Evolutionary conservation across 2,888 invertebrate species (phyloP).

Genomic region (Dicyrtoma fusca): DNA sequence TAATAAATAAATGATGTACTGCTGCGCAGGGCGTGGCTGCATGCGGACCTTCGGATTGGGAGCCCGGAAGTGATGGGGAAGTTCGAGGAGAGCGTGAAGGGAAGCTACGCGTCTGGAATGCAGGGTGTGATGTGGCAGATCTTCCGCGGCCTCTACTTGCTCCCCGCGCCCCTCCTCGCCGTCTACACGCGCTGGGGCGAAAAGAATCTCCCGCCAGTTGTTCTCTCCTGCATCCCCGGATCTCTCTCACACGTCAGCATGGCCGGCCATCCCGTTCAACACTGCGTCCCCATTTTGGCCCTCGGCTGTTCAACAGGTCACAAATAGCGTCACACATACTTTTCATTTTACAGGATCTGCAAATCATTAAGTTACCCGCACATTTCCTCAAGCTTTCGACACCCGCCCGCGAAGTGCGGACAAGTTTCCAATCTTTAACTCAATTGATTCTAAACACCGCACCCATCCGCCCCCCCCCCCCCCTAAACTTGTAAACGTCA

Average conservation of each 20-base stretch:
- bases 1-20: too few species aligned
- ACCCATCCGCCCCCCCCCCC: too few species aligned
- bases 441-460: too few species aligned
- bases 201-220: slow-evolving; percentile 53
- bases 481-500: too few species aligned
- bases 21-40: slow-evolving; percentile 52
- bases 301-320: slow-evolving; percentile 52
- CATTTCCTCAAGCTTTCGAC: too few species aligned
- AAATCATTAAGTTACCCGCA: too few species aligned
- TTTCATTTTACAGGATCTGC: too few species aligned
- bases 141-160: slow-evolving; percentile 52
- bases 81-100: slow-evolving; percentile 52
- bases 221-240: slow-evolving; percentile 54
- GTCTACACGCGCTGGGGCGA: slow-evolving; percentile 55
- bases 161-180: slow-evolving; percentile 50
- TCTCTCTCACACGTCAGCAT: slow-evolving; percentile 45
- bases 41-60: slow-evolving; percentile 51
- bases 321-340: too few species aligned
- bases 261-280: slow-evolving; percentile 47
- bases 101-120: slow-evolving; percentile 51
- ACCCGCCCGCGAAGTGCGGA: too few species aligned
- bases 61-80: slow-evolving; percentile 41
- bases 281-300: slow-evolving; percentile 49
- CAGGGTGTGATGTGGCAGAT: slow-evolving; percentile 56
- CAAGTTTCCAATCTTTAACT: too few species aligned